These are phyloP conservation scores for Brachionus manjavacas DNA, from an alignment of 1,140 invertebrate genomes.

Conservation along the genomic window DNA sequence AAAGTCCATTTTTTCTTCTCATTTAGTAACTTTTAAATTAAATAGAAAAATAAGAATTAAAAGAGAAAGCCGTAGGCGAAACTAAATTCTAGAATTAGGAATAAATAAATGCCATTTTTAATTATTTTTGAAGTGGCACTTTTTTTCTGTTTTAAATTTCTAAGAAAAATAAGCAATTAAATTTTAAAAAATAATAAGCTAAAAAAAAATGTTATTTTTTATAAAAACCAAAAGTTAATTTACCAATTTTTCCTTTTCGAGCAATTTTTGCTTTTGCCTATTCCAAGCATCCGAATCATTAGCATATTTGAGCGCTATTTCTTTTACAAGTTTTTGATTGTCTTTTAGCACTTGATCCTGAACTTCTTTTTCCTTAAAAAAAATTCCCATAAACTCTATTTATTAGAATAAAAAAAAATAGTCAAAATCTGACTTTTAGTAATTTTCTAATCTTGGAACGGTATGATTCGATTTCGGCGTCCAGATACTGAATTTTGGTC, in stretches of 20 bases:
- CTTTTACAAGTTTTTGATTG: slow-evolving; percentile 35
- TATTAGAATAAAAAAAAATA: neutral
- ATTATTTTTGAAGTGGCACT: too few species aligned
- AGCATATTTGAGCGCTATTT: slow-evolving; percentile 40
- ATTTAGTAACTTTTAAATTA: too few species aligned
- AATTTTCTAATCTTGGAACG: slow-evolving; percentile 32
- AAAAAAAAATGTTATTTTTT: too few species aligned
- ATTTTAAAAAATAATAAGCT: neutral
- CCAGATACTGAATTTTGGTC: slow-evolving; percentile 38
- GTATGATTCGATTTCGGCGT: slow-evolving; percentile 20
- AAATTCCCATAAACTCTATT: neutral
- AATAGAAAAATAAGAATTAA: too few species aligned
- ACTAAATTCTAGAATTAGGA: too few species aligned
- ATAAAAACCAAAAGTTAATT: neutral
- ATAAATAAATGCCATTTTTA: too few species aligned
- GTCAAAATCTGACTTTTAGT: neutral
- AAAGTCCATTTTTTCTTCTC: too few species aligned
- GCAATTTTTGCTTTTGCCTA: slow-evolving; percentile 30
- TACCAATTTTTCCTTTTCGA: slow-evolving; percentile 40
- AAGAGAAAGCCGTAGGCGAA: too few species aligned
- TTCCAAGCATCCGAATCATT: slow-evolving; percentile 36
- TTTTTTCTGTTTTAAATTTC: too few species aligned
- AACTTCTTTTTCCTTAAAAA: slow-evolving; percentile 38
- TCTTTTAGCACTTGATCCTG: slow-evolving; percentile 40
- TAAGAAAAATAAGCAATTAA: neutral